These are phyloP conservation scores for Brachyhypopomus occidentalis DNA, from an alignment of 2,113 vertebrate species.

Conservation along the genomic window DNA sequence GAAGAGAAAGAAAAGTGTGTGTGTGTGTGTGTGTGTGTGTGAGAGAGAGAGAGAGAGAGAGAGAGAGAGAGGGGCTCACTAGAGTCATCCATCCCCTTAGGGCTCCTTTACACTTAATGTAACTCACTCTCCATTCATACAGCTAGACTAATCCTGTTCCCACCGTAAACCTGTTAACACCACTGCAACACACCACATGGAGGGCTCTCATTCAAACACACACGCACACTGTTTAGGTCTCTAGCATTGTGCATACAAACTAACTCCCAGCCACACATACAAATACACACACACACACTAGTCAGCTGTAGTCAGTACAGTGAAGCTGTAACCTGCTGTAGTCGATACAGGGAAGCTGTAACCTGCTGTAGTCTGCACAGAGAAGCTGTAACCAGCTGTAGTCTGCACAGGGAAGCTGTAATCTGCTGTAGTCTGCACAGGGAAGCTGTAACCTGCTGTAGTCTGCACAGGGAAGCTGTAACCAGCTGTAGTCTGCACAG, in stretches of 20 bases:
- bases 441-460: no score
- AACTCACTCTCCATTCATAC: conserved; percentile 47
- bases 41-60: conserved; percentile 17
- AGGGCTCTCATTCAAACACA: not conserved
- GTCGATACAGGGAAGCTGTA: no score
- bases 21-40: conserved; percentile 9
- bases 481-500: no score
- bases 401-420: no score
- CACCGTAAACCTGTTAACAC: conserved; percentile 53
- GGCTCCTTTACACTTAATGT: conserved; percentile 55
- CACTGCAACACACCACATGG: not conserved
- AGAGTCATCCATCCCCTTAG: conserved; percentile 47
- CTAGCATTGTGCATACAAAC: not conserved
- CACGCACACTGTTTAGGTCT: not conserved
- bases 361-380: no score
- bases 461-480: no score
- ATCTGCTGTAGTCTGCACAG: no score
- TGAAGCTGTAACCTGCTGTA: no score
- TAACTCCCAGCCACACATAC: not conserved
- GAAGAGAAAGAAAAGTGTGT: conserved; percentile 18
- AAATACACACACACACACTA: not conserved
- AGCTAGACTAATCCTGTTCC: conserved; percentile 56
- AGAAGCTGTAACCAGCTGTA: no score
- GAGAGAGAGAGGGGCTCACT: conserved; percentile 29
- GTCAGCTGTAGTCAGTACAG: no score